Evolutionary conservation across 2,797 vertebrate genomes (phyloP).

Genomic region (Malurus splendens): DNA sequence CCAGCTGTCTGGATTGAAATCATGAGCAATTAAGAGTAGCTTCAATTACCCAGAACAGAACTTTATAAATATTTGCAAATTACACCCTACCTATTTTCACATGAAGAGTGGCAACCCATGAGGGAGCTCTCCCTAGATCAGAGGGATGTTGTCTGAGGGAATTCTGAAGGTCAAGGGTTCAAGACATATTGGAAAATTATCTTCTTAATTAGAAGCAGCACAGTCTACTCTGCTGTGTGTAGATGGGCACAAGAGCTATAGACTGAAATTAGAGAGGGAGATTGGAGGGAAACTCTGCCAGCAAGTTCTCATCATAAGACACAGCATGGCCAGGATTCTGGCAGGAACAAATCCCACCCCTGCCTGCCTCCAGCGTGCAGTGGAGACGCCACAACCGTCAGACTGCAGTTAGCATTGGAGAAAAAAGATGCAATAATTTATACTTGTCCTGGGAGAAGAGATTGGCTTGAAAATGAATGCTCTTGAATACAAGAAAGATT

Average conservation of each 20-base stretch:
- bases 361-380: neutral
- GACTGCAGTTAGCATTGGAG: neutral
- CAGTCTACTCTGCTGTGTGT: neutral
- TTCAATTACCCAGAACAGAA: slow-evolving; percentile 26
- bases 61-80: slow-evolving; percentile 35
- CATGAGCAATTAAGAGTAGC: slow-evolving; percentile 31
- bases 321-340: neutral
- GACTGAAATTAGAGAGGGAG: neutral
- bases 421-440: slow-evolving; percentile 1
- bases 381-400: neutral
- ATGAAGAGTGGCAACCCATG: neutral
- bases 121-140: neutral
- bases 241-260: neutral
- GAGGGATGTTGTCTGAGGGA: neutral
- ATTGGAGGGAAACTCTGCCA: neutral
- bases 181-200: neutral
- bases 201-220: slow-evolving; percentile 23
- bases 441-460: neutral
- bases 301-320: neutral
- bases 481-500: neutral
- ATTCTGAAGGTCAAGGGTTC: slow-evolving; percentile 1
- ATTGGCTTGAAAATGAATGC: neutral
- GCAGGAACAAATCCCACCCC: neutral
- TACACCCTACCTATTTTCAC: slow-evolving; percentile 12
- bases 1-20: slow-evolving; percentile 45